phyloP scores from a whole-genome alignment of 2,797 vertebrate genomes.

The Coregonus sp. region DNA sequence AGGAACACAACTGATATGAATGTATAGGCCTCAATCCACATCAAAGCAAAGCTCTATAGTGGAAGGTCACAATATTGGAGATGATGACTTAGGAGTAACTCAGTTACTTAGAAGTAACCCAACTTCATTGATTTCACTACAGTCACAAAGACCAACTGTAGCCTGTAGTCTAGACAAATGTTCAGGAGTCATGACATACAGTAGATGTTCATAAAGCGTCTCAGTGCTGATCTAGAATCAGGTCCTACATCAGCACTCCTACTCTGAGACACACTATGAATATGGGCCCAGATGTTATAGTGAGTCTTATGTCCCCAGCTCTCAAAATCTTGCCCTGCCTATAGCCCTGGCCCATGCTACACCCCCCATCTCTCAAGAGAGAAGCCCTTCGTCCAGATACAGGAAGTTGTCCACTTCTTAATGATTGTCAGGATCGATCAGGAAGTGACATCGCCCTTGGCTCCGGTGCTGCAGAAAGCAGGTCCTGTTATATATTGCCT shows the following conservation, averaged over 20 bases:
- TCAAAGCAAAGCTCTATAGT: no score
- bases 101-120: no score
- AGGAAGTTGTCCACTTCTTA: neutral
- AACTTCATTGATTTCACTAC: neutral
- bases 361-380: neutral
- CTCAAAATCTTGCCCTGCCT: neutral
- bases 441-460: slow-evolving; percentile 21
- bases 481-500: slow-evolving; percentile 11
- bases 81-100: no score
- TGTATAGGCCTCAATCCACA: no score
- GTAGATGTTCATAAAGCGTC: neutral
- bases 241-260: neutral
- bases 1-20: no score
- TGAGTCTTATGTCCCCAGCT: neutral
- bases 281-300: neutral
- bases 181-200: slow-evolving; percentile 1
- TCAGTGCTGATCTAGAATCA: neutral
- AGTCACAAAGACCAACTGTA: neutral
- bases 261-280: neutral
- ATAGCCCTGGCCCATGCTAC: neutral
- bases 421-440: slow-evolving; percentile 36
- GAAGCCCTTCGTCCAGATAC: neutral
- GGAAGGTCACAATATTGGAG: no score
- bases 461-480: neutral
- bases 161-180: neutral